phyloP scores from a whole-genome alignment of 1,140 invertebrate genomes.

The Saccostrea cuccullata region DNA sequence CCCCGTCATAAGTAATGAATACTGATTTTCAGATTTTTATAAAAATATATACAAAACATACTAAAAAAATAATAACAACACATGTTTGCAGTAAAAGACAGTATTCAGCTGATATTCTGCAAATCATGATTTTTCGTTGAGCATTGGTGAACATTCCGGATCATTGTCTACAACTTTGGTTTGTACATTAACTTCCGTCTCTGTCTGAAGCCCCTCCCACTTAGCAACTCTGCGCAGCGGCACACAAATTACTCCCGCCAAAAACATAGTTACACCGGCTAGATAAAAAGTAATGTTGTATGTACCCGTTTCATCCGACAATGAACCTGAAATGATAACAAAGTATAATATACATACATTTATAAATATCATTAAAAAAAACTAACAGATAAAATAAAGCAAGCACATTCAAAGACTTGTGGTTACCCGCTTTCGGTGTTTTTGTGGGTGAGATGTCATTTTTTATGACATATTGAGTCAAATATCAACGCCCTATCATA shows the following conservation, averaged over 20 bases:
- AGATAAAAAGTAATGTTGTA: constrained; percentile 72
- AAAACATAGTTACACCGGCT: constrained; percentile 62
- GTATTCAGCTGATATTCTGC: neutral
- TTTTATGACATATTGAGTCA: no score
- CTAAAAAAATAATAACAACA: no score
- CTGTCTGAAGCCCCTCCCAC: constrained; percentile 61
- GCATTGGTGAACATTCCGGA: neutral
- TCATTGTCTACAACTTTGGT: neutral
- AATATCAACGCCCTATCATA: no score
- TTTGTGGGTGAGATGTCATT: no score
- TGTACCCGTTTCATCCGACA: constrained; percentile 68
- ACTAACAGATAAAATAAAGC: no score
- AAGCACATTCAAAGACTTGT: no score
- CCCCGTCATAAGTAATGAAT: no score
- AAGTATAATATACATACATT: neutral
- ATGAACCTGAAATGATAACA: constrained; percentile 59
- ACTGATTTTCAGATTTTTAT: no score
- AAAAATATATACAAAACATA: no score
- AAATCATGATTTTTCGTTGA: neutral
- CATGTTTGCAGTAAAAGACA: no score
- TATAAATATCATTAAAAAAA: no score
- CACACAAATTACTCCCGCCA: constrained; percentile 69
- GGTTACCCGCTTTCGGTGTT: no score
- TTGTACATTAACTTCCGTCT: neutral
- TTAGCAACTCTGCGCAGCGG: constrained; percentile 65